phyloP scores from a whole-genome alignment of 2,888 invertebrate genomes.

The Pandemis cinnamomeana region DNA sequence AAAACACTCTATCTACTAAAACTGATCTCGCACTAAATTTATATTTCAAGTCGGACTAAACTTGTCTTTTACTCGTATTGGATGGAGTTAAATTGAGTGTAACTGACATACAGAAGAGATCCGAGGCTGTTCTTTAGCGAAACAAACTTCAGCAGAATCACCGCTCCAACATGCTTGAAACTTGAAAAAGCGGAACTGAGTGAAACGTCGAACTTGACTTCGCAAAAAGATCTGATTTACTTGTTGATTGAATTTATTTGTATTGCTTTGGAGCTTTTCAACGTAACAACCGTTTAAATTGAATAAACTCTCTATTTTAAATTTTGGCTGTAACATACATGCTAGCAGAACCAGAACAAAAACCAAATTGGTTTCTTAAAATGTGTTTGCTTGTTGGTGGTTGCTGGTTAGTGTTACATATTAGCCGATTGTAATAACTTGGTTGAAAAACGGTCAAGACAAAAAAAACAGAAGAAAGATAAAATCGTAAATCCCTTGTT shows the following conservation, averaged over 20 bases:
- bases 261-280: background rate
- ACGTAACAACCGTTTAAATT: background rate
- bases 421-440: too few relatives aligned
- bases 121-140: conserved; percentile 22
- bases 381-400: too few relatives aligned
- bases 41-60: conserved; percentile 4
- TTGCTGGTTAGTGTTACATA: too few relatives aligned
- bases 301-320: too few relatives aligned
- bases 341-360: too few relatives aligned
- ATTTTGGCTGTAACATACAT: too few relatives aligned
- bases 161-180: conserved; percentile 33
- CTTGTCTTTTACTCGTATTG: conserved; percentile 19
- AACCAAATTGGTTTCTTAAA: too few relatives aligned
- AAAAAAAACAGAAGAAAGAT: too few relatives aligned
- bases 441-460: too few relatives aligned
- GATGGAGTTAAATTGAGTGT: conserved; percentile 34
- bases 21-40: background rate
- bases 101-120: conserved; percentile 31
- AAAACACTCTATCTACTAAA: background rate
- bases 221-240: conserved; percentile 19
- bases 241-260: conserved; percentile 30
- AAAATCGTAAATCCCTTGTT: too few relatives aligned
- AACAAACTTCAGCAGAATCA: conserved; percentile 24
- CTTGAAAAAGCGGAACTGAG: conserved; percentile 27
- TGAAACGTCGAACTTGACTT: conserved; percentile 14